Percentiles rank a stretch among this genome's conserved stretches.
These are phyloP conservation scores for Hoplostethus atlanticus DNA, from an alignment of 2,797 vertebrate species.

Conservation along the genomic window DNA sequence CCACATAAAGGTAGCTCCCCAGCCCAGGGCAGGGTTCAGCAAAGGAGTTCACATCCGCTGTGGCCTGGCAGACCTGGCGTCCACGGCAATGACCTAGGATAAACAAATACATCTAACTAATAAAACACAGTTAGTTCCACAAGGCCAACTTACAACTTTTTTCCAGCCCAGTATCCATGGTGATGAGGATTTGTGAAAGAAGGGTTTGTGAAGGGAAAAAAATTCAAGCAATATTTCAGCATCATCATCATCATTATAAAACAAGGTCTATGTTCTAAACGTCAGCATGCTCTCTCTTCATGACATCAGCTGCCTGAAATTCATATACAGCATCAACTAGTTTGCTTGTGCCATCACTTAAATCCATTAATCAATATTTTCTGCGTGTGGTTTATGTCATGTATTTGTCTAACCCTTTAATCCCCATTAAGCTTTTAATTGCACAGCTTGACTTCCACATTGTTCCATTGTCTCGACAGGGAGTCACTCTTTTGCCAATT, in stretches of 20 bases:
- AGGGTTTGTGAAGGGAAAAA: too few species aligned
- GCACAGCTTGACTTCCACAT: conserved; percentile 9
- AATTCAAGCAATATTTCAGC: background rate
- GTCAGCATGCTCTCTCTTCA: background rate
- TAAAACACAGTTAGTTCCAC: background rate
- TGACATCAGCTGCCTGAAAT: background rate
- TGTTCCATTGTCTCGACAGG: background rate
- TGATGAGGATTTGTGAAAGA: too few species aligned
- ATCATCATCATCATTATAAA: background rate
- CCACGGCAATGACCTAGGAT: conserved; percentile 82
- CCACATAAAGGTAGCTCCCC: conserved; percentile 90
- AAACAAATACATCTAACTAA: background rate
- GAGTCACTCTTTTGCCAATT: conserved; percentile 23
- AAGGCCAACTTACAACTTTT: too few species aligned
- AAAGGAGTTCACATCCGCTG: conserved; percentile 81
- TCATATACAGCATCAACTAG: background rate
- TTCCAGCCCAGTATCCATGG: too few species aligned
- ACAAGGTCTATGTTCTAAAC: background rate
- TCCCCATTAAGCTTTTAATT: conserved; percentile 18
- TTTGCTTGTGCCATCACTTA: background rate
- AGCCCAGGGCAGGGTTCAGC: conserved; percentile 86
- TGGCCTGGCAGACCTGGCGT: conserved; percentile 87
- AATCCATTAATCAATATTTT: conserved; percentile 59
- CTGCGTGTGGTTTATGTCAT: conserved; percentile 14
- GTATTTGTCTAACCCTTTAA: conserved; percentile 9